phyloP scores from a whole-genome alignment of 2,888 invertebrate genomes.

The Sphaerophoria taeniata region DNA sequence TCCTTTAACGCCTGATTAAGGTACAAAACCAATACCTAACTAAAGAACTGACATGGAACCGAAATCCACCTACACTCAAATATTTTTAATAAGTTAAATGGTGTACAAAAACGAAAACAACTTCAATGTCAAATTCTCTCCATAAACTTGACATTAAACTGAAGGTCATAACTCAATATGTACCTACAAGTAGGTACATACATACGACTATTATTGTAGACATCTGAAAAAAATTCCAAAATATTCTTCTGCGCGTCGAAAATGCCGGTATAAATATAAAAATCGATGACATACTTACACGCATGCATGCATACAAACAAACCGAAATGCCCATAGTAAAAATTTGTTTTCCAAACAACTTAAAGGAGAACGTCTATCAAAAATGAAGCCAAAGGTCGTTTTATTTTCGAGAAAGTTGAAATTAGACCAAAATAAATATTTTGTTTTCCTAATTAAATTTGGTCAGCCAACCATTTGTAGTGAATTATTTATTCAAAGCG shows the following conservation, averaged over 20 bases:
- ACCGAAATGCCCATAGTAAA: neutral
- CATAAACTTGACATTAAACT: neutral
- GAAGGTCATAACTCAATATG: neutral
- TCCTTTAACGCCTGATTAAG: too few species aligned
- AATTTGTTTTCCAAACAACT: neutral
- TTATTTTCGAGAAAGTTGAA: neutral
- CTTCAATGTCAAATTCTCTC: neutral
- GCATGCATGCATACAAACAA: neutral
- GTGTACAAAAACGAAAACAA: too few species aligned
- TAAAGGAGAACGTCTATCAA: neutral
- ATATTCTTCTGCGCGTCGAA: neutral
- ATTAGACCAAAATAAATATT: neutral
- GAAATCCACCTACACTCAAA: too few species aligned
- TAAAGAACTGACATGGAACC: too few species aligned
- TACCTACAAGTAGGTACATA: neutral
- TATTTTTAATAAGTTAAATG: too few species aligned
- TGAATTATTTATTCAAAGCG: conserved; percentile 20
- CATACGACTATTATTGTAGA: neutral
- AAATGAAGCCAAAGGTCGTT: neutral
- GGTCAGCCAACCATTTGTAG: neutral
- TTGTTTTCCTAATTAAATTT: neutral
- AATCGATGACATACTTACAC: neutral
- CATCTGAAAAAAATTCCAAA: neutral
- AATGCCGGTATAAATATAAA: conserved; percentile 20
- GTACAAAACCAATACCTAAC: too few species aligned